Base-by-base conservation (phyloP, 2,797 vertebrate genomes). In the Chelon labrosus region DNA sequence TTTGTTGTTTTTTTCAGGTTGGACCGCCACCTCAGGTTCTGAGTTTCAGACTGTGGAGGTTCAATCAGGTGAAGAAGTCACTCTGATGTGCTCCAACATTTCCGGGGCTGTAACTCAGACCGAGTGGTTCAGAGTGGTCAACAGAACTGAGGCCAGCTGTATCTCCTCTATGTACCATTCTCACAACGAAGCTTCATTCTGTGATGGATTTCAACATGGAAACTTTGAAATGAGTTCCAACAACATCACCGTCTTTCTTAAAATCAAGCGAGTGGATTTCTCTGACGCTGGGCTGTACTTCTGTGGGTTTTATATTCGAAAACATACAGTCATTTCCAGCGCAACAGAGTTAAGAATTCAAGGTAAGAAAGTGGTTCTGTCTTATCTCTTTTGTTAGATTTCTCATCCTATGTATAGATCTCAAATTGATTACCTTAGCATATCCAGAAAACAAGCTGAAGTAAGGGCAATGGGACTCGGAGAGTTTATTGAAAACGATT, bases 231-330 rank as follows among this genome's bases (percentile, higher is more conserved):
- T 80, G 74, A 73, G 39, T 12, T 41, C 58, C 22, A 77, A 83
- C 19, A 4, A 41, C 59, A 58, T 77, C n/a, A 10, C 35, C 13
- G 9, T 88, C 22, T 79, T 80, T 54, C 79, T 89, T 1, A 56
- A 46, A 7, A 78, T 87, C 57, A 64, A 57, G 11, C 3, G 0
- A 31, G 71, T 71, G 41, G 17, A 78, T 22, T 7, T 42, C 9
- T 73, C 61, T 27, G 82, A 91, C 42, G 56, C 75, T 22, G 90
- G 86, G 4, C 20, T 85, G 38, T 90, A 88, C 67, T 89, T 82
- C 70, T 91, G 86, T 79, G 90, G 84, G 50, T 73, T 80, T 46
- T 85, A 77, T 57, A 13, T 5, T 0, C n/a, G 9, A 0, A 1
- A 0, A 56, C 49, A 65, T 17, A 73, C 20, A 11, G 52, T 77